These are phyloP conservation scores for Antennarius maculatus DNA, from an alignment of 2,797 vertebrate genomes.

Conservation along the genomic window DNA sequence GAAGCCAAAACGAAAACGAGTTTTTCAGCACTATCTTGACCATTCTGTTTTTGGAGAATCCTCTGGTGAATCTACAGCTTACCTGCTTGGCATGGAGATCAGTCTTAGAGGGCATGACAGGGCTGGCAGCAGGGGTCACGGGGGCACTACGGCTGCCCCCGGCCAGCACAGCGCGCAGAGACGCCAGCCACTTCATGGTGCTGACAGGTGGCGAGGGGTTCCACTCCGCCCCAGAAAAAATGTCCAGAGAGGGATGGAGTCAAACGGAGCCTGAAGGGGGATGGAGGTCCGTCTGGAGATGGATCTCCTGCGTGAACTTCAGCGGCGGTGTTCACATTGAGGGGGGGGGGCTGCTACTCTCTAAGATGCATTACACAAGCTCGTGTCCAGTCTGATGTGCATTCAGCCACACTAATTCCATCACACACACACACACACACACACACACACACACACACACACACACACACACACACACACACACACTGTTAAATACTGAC, in stretches of 20 bases:
- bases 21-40: not conserved
- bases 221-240: constrained; percentile 17
- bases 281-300: not conserved
- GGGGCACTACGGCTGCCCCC: constrained; percentile 73
- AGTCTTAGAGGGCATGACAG: constrained; percentile 59
- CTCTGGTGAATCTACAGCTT: constrained; percentile 25
- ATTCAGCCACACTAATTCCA: constrained; percentile 26
- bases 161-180: constrained; percentile 56
- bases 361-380: constrained; percentile 18
- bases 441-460: not conserved
- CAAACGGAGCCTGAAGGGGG: constrained; percentile 21
- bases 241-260: constrained; percentile 11
- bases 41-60: not conserved
- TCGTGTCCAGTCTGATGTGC: constrained; percentile 2
- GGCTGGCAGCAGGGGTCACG: constrained; percentile 68
- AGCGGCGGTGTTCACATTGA: not conserved
- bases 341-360: too few species aligned
- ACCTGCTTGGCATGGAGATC: constrained; percentile 76
- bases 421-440: constrained; percentile 10
- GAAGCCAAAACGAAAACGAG: not conserved
- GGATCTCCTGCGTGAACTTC: not conserved
- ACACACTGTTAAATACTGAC: constrained; percentile 31
- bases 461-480: constrained; percentile 42
- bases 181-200: constrained; percentile 78
- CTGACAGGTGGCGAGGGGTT: not conserved